Conservation (phyloP, 2,797 vertebrate species). For the Ficedula albicollis region DNA sequence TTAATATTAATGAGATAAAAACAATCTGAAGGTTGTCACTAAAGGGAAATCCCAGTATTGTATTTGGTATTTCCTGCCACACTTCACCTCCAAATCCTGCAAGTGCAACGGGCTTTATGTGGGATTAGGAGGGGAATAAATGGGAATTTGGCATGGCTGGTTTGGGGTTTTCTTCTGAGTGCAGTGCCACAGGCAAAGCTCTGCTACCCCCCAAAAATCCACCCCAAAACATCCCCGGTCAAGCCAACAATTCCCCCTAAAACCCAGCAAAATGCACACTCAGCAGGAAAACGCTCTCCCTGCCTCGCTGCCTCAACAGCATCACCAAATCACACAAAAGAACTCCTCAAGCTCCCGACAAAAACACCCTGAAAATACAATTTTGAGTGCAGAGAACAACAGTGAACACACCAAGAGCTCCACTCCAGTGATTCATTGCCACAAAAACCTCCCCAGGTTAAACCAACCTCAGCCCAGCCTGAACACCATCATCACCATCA, state of each 20-base stretch:
- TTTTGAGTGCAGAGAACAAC: not conserved
- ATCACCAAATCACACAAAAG: not conserved
- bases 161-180: accelerated
- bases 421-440: not conserved
- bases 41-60: not conserved
- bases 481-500: not conserved
- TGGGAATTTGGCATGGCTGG: not conserved
- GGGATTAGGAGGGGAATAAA: not conserved
- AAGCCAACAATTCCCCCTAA: not conserved
- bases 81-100: not conserved
- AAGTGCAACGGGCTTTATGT: not conserved
- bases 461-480: not conserved
- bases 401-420: not conserved
- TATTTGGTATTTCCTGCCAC: not conserved
- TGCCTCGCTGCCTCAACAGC: not conserved
- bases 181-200: not conserved
- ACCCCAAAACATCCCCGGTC: accelerated
- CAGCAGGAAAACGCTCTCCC: not conserved
- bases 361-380: accelerated
- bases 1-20: not conserved
- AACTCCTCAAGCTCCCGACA: not conserved
- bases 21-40: not conserved
- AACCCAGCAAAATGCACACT: not conserved
- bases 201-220: not conserved
- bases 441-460: not conserved